These are phyloP conservation scores for Myopa testacea DNA, from an alignment of 2,888 invertebrate genomes.

Conservation along the genomic window DNA sequence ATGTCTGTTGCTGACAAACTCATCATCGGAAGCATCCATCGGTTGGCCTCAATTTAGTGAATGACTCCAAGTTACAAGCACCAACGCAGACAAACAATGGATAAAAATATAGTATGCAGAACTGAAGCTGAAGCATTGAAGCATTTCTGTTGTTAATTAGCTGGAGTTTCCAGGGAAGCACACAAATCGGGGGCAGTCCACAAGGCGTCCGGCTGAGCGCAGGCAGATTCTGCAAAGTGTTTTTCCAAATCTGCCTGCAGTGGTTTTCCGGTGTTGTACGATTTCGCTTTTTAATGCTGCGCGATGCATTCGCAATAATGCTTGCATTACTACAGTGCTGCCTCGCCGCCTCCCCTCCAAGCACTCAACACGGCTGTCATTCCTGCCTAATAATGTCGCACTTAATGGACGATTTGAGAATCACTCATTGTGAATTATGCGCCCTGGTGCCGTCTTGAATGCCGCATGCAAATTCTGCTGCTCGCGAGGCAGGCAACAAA, in stretches of 20 bases:
- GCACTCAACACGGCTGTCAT: conserved; percentile 17
- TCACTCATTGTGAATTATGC: conserved; percentile 65
- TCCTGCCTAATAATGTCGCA: conserved; percentile 39
- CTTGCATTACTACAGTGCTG: background rate
- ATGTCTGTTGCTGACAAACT: background rate
- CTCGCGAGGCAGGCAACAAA: conserved; percentile 17
- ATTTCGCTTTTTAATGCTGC: background rate
- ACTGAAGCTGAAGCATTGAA: conserved; percentile 38
- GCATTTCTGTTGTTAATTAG: conserved; percentile 31
- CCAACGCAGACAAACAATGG: conserved; percentile 3
- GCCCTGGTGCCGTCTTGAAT: conserved; percentile 54
- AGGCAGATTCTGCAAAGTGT: too few relatives aligned
- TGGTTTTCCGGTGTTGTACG: background rate
- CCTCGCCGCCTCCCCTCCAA: conserved; percentile 40
- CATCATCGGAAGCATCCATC: background rate
- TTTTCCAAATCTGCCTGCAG: too few relatives aligned
- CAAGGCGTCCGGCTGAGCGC: too few relatives aligned
- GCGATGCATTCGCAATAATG: conserved; percentile 1
- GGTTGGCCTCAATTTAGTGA: conserved; percentile 51
- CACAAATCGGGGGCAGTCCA: too few relatives aligned
- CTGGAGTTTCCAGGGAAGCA: conserved; percentile 8
- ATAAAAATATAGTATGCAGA: too few relatives aligned
- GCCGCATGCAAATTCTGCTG: conserved; percentile 38
- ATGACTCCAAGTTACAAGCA: conserved; percentile 35
- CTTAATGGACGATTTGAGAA: conserved; percentile 64